Evolutionary conservation across 2,888 invertebrate species (phyloP).

Genomic region (Plebejus argus): DNA sequence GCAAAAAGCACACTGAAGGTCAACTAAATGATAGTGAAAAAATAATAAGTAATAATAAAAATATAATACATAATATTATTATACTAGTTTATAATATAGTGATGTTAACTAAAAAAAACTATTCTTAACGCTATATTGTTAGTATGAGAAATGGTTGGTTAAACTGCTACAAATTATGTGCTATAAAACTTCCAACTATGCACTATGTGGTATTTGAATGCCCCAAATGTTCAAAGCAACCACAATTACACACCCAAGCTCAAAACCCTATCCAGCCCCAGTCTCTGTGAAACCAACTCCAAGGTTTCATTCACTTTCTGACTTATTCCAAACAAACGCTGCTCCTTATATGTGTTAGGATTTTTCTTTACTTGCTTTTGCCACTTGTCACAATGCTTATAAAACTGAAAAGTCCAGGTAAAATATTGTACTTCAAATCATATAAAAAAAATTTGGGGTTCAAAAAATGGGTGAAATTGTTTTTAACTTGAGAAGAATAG

Average conservation of each 20-base stretch:
- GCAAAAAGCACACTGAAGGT: background rate
- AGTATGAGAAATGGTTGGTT: background rate
- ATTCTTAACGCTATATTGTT: background rate
- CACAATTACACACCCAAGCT: slow-evolving; percentile 71
- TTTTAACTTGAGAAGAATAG: background rate
- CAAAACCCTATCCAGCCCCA: slow-evolving; percentile 79
- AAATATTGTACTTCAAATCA: background rate
- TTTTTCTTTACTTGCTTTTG: slow-evolving; percentile 85
- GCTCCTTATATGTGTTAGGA: slow-evolving; percentile 81
- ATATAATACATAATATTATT: background rate
- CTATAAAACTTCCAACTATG: background rate
- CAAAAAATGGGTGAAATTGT: background rate
- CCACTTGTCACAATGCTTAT: slow-evolving; percentile 88
- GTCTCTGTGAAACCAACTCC: slow-evolving; percentile 78
- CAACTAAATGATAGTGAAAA: background rate
- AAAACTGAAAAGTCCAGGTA: slow-evolving; percentile 83
- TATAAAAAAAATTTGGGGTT: background rate
- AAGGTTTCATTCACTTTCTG: slow-evolving; percentile 80
- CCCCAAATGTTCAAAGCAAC: slow-evolving; percentile 52
- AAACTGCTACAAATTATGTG: background rate
- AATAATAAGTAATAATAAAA: background rate
- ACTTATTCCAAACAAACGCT: slow-evolving; percentile 76
- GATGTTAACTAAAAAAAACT: background rate
- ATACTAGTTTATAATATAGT: background rate
- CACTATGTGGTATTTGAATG: background rate